Base-by-base conservation (phyloP, 2,797 vertebrate species). In the Graptemys geographica region DNA sequence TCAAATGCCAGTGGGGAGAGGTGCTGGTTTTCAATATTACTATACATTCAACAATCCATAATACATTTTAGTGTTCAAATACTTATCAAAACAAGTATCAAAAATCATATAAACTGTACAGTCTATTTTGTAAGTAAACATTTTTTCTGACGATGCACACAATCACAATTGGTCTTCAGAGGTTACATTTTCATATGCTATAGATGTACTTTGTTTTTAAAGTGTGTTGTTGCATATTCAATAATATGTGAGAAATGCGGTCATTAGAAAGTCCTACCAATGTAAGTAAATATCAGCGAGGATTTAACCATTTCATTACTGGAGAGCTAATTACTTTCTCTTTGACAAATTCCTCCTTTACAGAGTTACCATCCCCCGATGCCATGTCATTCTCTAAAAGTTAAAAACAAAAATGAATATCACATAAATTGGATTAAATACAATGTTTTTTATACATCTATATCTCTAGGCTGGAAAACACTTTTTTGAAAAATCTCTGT, bases 361-460 rank as follows among this genome's bases (percentile, higher is more conserved):
- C 98, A 11, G 96, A 97, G 74, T 97, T 98, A 93, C 98, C 98
- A 18, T 99, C 99, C 82, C 99, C 99, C 8, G 99, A 99, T 49
- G 99, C 99, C 97, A 98, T 94, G 18, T 99, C 99, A 11, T 92
- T 98, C 16, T 98, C 99, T 99, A 98, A 79, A 98, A 98, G 82
- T 13, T 93, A 41, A 82, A 82, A 93, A 86, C 95, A 59, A 79
- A 8, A 83, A 57, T 59, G 19, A 6, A 74, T 89, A 86, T 96
- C 12, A 80, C 72, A 1, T 91, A 81, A 15, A 6, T 10, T 4
- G 86, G 19, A 15, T 53, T 3, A 31, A 52, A 47, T 44, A 76
- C 90, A 94, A 55, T 53, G 51, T 8, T 85, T 85, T 19, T 78
- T n/a, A 23, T 51, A 16, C 41, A 57, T 7, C 9, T 84, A n/a